These are phyloP conservation scores for Teinopalpus imperialis DNA, from an alignment of 2,888 invertebrate species.

Conservation along the genomic window DNA sequence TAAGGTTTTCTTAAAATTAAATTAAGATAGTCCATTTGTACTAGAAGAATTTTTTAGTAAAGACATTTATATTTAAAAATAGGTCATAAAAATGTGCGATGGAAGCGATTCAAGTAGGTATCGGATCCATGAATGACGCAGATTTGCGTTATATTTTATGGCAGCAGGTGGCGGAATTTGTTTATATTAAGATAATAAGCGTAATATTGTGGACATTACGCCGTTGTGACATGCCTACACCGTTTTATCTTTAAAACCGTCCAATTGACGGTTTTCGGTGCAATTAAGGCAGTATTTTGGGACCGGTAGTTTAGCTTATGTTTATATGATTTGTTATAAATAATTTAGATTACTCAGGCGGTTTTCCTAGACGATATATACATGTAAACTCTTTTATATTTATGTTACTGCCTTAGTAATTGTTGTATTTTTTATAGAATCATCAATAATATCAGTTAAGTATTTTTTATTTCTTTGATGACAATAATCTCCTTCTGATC, in stretches of 20 bases:
- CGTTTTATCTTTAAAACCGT: constrained; percentile 14
- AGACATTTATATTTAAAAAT: constrained; percentile 21
- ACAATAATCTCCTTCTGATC: no score
- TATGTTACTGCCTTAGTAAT: no score
- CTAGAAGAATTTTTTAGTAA: no score
- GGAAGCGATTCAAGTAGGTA: constrained; percentile 18
- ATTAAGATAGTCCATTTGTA: no score
- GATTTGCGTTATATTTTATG: constrained; percentile 40
- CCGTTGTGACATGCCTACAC: constrained; percentile 5
- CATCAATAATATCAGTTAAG: no score
- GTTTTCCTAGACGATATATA: constrained; percentile 1
- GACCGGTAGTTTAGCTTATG: neutral
- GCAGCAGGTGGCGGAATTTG: constrained; percentile 42
- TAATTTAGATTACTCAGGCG: constrained; percentile 15
- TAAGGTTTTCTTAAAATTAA: no score
- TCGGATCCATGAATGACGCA: constrained; percentile 36
- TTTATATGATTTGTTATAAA: constrained; percentile 12
- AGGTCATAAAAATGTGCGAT: constrained; percentile 22
- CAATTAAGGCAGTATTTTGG: constrained; percentile 17
- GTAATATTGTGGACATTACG: constrained; percentile 18
- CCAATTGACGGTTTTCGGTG: constrained; percentile 16
- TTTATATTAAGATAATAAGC: constrained; percentile 32
- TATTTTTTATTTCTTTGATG: no score
- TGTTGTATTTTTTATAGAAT: no score
- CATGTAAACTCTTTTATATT: no score